Percentiles rank a stretch among this genome's conserved stretches.
Evolutionary conservation across 2,797 vertebrate genomes (phyloP).

Genomic region (Heliangelus exortis): DNA sequence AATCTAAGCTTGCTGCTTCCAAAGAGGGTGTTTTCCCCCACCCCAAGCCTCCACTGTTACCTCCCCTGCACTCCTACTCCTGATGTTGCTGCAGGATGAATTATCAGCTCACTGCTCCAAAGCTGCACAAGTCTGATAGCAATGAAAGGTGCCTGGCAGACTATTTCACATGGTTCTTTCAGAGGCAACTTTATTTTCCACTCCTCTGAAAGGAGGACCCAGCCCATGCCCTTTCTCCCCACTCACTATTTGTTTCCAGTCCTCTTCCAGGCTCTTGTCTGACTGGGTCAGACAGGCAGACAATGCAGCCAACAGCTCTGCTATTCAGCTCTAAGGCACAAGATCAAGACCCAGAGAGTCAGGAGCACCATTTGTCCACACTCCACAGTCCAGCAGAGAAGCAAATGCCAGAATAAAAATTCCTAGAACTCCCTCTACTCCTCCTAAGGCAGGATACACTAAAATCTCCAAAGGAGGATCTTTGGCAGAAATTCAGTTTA

Average conservation of each 20-base stretch:
- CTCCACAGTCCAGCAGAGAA: background rate
- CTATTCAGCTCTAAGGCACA: background rate
- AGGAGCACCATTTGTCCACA: background rate
- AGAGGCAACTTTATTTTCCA: background rate
- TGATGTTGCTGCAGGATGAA: background rate
- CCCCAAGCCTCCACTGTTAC: background rate
- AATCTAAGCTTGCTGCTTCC: background rate
- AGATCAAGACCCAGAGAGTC: background rate
- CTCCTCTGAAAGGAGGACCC: background rate
- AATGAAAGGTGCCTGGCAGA: background rate
- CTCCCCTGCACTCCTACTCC: background rate
- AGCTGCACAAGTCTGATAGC: conserved; percentile 31
- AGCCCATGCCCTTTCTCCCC: background rate
- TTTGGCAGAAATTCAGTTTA: background rate
- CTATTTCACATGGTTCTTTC: background rate
- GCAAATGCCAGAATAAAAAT: background rate
- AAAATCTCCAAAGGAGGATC: background rate
- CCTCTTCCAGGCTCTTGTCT: background rate
- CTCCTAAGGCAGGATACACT: background rate
- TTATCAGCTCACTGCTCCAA: conserved; percentile 44
- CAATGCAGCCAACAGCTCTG: background rate
- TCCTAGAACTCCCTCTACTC: background rate
- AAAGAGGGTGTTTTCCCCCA: background rate
- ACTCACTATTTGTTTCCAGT: background rate
- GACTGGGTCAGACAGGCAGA: background rate